A percentile compares a stretch with the other conserved stretches of the same genome.
phyloP scores from a whole-genome alignment of 2,113 vertebrate species.

The Macquaria australasica region DNA sequence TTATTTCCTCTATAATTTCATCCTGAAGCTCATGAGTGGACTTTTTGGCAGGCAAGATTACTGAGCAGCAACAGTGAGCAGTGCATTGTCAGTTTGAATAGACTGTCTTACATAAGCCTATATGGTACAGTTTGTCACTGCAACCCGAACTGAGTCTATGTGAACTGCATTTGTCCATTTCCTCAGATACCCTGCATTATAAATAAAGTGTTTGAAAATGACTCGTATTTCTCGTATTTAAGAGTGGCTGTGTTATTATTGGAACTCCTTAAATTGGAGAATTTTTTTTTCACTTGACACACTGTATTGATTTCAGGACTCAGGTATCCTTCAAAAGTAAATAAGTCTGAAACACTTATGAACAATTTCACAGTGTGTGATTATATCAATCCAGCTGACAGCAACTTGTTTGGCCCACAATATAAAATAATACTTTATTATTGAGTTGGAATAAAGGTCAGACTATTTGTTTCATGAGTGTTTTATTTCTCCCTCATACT shows the following conservation, averaged over 20 bases:
- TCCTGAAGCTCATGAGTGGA: background rate
- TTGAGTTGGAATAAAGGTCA: conserved; percentile 55
- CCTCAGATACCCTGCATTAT: background rate
- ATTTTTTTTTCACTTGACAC: conserved; percentile 39
- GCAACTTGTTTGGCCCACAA: conserved; percentile 28
- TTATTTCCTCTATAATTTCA: background rate
- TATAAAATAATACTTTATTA: conserved; percentile 11
- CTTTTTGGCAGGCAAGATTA: background rate
- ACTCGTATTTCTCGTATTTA: background rate
- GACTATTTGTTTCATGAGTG: conserved; percentile 43
- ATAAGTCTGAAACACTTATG: conserved; percentile 35
- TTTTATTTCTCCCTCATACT: background rate
- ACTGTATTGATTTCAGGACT: conserved; percentile 55
- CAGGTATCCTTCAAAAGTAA: conserved; percentile 48
- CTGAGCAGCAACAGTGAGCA: background rate
- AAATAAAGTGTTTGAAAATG: background rate
- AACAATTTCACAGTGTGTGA: conserved; percentile 42
- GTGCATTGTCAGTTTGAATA: background rate
- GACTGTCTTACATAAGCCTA: background rate
- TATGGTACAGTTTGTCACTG: background rate
- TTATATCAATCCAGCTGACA: conserved; percentile 21
- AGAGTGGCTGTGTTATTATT: conserved; percentile 6
- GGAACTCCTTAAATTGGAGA: conserved; percentile 21
- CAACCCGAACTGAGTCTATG: background rate
- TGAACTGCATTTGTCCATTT: background rate